A percentile compares a stretch with the other conserved stretches of the same genome.
phyloP scores from a whole-genome alignment of 1,140 invertebrate genomes.

The Hycleus phaleratus region DNA sequence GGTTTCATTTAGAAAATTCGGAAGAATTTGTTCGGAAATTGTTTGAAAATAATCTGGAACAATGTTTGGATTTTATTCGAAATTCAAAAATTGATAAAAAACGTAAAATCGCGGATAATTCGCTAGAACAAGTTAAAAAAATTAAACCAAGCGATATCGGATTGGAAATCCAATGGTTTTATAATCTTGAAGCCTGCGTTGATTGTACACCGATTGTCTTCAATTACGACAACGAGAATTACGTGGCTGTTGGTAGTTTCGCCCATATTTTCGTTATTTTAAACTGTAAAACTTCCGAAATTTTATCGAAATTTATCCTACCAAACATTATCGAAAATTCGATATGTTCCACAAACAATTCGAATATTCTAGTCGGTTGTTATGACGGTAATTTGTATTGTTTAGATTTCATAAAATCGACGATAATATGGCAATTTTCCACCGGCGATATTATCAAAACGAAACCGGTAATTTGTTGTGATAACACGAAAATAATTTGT shows the following conservation, averaged over 20 bases:
- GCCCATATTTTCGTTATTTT: conserved; percentile 50
- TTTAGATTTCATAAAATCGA: conserved; percentile 46
- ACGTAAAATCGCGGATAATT: not conserved
- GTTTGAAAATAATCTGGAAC: conserved; percentile 31
- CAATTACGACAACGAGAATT: conserved; percentile 42
- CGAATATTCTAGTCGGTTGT: conserved; percentile 48
- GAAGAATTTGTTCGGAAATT: conserved; percentile 31
- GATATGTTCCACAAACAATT: conserved; percentile 39
- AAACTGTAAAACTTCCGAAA: conserved; percentile 42
- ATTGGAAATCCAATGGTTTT: conserved; percentile 45
- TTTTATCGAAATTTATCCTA: conserved; percentile 25
- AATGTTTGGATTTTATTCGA: conserved; percentile 15
- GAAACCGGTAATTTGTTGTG: conserved; percentile 45
- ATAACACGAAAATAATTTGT: conserved; percentile 46
- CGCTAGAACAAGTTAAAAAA: not conserved
- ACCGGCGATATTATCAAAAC: conserved; percentile 59
- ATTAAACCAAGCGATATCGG: not conserved
- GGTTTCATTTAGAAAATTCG: conserved; percentile 6
- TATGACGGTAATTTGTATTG: conserved; percentile 60
- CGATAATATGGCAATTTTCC: conserved; percentile 53
- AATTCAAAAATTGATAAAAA: not conserved
- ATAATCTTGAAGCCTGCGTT: conserved; percentile 62
- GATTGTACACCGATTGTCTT: conserved; percentile 59
- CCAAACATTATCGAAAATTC: conserved; percentile 40
- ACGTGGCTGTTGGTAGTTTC: conserved; percentile 53